Evolutionary conservation across 1,140 invertebrate species (phyloP), one percentile per base, ranked within the genome.

Genomic region (Drosophila malerkotliana): DNA sequence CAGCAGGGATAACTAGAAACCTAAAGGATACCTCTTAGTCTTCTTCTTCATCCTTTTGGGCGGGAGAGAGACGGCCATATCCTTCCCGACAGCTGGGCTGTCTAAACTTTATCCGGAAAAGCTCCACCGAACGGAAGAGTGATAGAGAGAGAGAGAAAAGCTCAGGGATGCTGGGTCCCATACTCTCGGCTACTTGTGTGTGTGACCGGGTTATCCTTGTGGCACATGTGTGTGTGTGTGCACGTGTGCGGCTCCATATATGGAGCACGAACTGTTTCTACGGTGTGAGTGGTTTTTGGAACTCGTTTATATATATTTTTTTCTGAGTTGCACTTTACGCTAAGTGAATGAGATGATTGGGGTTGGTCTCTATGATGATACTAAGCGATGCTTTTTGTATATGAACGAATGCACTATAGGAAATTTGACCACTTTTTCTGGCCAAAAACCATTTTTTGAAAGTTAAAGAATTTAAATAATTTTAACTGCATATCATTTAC

Each of bases 131-230:
- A 34, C 28, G 41, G 37, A 30, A 24, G 30, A 72, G 48, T 28
- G 48, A 30, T 30, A 12, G 14, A 52, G 53, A 51, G 67, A 30
- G 24, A 37, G 37, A 14, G 48, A 26, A 63, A 45, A 24, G 34
- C 51, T 44, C 59, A 56, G 59, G 59, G 71, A 57, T 74, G 72
- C 72, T 74, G 72, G 18, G 41, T 30, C 71, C 58, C 71, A 63
- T 37, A 63, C 59, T 73, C 69, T 73, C 21, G 5, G 15, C 34
- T 32, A 49, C 69, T 18, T 62, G 69, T 73, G 71, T 64, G 71
- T 74, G 71, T 74, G 72, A 74, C 72, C 72, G 72, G 72, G 72
- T 74, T 74, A 74, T 74, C 72, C 71, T 74, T 74, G 72, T 48
- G 28, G 51, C 51, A 51, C 34, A 18, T 47, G 49, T 53, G 26